Evolutionary conservation across 2,113 vertebrate genomes (phyloP), one percentile per base, ranked within the genome.

Genomic region (Coryphaenoides rupestris): DNA sequence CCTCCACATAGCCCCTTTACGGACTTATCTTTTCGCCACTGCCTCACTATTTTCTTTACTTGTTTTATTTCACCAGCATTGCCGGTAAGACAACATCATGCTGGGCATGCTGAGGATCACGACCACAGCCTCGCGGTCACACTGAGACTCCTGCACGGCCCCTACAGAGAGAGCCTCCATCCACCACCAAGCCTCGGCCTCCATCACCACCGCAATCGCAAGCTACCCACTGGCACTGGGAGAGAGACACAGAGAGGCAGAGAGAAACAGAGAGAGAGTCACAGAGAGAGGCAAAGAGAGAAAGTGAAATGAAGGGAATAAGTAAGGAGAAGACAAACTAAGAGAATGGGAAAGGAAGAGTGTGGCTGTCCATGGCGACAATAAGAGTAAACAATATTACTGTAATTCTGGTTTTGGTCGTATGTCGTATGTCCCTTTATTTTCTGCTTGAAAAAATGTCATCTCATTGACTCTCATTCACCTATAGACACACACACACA

Each of bases 121-220:
- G 76, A 84, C 81, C 65, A 58, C 82, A 81, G 73, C 69, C 58
- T 45, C 70, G 26, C 56, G 46, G 72, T 87, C 79, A 84, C 82
- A 86, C 75, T 76, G 70, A 77, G 69, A 77, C 82, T 86, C 79
- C 79, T 73, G 70, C 63, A 72, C 67, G 80, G 81, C 79, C 79
- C 70, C 75, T 68, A 60, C 60, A 81, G 76, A 74, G 68, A 72
- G 72, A 76, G n/a, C n/a, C n/a, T n/a, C 82, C 21, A 68, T 67
- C 73, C 47, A 80, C 72, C 71, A 45, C 77, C 68, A 78, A 64
- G 71, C 78, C 82, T 86, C 80, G 76, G 14, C 81, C 75, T 68
- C 75, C 72, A 79, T 63, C 79, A 72, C 77, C 80, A 79, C 77
- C n/a, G 72, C n/a, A 79, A 83, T 82, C 84, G 79, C 80, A 78